A percentile compares a stretch with the other conserved stretches of the same genome.
phyloP scores from a whole-genome alignment of 2,797 vertebrate species.

The Helarctos malayanus region DNA sequence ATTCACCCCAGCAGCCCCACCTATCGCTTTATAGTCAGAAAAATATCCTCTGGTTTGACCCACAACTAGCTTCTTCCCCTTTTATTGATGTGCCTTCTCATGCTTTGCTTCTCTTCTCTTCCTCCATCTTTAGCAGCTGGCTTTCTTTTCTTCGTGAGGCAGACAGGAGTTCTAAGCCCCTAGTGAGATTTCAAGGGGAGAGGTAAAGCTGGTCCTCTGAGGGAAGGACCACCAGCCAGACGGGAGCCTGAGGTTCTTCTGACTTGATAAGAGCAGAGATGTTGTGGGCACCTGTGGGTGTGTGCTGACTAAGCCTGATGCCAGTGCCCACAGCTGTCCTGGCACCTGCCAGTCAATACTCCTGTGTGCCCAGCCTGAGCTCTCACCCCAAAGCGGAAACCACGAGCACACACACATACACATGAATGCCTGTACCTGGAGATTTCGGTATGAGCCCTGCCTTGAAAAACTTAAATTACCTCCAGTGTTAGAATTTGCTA shows the following conservation, averaged over 20 bases:
- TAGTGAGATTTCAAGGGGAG: background rate
- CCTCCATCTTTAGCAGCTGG: background rate
- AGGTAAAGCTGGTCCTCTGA: background rate
- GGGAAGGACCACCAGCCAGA: background rate
- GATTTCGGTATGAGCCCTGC: background rate
- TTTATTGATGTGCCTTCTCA: background rate
- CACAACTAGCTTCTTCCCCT: background rate
- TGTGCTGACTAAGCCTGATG: background rate
- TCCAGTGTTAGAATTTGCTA: background rate
- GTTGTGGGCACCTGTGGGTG: background rate
- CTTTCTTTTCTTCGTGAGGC: constrained; percentile 8
- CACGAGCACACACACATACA: too few relatives aligned
- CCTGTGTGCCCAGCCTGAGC: background rate
- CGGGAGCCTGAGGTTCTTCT: background rate
- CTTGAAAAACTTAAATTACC: background rate
- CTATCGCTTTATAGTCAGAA: background rate
- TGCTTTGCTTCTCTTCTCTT: background rate
- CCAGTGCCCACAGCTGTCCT: background rate
- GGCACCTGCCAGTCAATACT: background rate
- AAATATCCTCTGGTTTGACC: background rate
- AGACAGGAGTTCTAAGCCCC: background rate
- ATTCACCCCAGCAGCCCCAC: background rate
- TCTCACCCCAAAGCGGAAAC: background rate
- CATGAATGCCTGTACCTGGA: fast-evolving
- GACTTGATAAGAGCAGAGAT: background rate